Percentiles rank a stretch among this genome's conserved stretches.
Conservation (phyloP, 2,113 vertebrate genomes). For the Patagioenas fasciata region DNA sequence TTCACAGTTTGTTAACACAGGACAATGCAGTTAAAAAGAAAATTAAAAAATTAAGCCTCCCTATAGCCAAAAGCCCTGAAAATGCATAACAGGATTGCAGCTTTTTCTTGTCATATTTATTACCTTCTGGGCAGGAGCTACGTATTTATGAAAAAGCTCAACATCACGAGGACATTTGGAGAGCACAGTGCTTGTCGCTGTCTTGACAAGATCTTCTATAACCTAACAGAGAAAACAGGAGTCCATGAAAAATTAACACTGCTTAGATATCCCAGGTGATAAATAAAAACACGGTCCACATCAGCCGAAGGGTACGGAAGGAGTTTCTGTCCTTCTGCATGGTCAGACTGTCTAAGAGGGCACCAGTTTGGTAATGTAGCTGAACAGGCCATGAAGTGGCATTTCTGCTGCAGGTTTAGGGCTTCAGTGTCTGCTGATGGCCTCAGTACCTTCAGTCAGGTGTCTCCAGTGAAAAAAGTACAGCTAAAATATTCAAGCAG, state of each 20-base stretch:
- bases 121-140: conserved; percentile 90
- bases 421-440: background rate
- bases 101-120: conserved; percentile 24
- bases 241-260: background rate
- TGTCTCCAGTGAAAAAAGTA: background rate
- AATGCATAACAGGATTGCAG: background rate
- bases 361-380: background rate
- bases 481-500: background rate
- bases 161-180: conserved; percentile 84
- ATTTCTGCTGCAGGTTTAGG: background rate
- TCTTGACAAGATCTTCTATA: conserved; percentile 90
- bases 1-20: background rate
- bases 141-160: conserved; percentile 86
- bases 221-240: conserved; percentile 75
- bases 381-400: background rate
- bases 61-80: background rate
- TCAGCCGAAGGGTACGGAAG: background rate
- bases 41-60: background rate
- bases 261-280: background rate
- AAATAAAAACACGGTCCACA: background rate
- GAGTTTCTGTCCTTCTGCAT: background rate
- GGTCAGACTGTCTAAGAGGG: background rate
- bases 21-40: background rate
- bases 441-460: background rate
- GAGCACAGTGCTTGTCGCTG: conserved; percentile 79